Evolutionary conservation across 2,888 invertebrate genomes (phyloP), one percentile per base, ranked within the genome.

Genomic region (Colletes collaris): DNA sequence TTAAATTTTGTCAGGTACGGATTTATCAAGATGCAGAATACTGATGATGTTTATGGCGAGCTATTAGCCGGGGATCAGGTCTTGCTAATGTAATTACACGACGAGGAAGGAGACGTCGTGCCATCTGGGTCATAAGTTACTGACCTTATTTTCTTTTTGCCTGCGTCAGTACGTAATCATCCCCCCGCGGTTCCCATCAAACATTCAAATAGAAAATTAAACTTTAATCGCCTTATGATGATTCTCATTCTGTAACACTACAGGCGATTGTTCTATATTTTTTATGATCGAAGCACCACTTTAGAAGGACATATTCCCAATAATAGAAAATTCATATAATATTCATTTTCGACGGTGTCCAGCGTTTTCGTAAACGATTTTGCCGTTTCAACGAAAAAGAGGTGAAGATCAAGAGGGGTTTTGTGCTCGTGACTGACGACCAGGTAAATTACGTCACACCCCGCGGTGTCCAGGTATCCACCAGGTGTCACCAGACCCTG

Each of bases 401-500:
- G 66, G 66, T 50, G 44, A 63, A n/a, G 44, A 60, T 55, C 63
- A 69, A 74, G 65, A 69, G 74, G 72, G 27, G 27, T 27, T 27
- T 27, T 27, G 27, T 53, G 69, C 27, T 59, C 40, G 64, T 63
- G 66, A 72, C 65, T 37, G 52, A 53, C 64, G 68, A 63, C 67
- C 70, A 63, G 71, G 67, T 81, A 85, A 88, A 89, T 90, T 88
- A 87, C 88, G 87, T 90, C 90, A 90, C 90, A 88, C 89, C 89
- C 82, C 69, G 63, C 56, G 65, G 77, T 67, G 79, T 59, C 76
- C 86, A 87, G 87, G 88, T 87, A 88, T 58, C 56, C 27, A 70
- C 87, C 87, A 87, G 87, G 88, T 87, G 87, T 87, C 68, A 63
- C 63, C 52, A 50, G 77, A 64, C 67, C 81, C 56, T 7, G 52